phyloP scores from a whole-genome alignment of 2,113 vertebrate genomes.

The Plotosus lineatus region DNA sequence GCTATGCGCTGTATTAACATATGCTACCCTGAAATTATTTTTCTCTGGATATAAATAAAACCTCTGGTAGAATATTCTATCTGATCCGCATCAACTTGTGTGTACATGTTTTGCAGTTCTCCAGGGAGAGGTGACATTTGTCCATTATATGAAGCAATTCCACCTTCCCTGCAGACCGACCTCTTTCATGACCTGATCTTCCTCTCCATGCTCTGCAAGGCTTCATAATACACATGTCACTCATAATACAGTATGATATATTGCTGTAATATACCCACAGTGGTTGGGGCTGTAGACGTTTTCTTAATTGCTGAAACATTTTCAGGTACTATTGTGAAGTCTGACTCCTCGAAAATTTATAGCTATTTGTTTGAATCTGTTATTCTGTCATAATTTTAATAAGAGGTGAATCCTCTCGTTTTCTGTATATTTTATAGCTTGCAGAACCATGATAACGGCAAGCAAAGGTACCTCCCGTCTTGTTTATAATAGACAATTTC shows the following conservation, averaged over 20 bases:
- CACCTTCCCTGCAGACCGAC: neutral
- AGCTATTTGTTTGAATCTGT: conserved; percentile 8
- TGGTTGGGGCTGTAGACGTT: neutral
- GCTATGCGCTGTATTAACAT: neutral
- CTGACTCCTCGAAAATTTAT: neutral
- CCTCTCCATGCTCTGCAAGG: neutral
- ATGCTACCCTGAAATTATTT: neutral
- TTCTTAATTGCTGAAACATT: conserved; percentile 1
- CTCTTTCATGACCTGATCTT: conserved; percentile 14
- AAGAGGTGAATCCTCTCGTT: neutral
- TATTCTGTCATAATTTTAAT: conserved; percentile 14
- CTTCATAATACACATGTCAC: conserved; percentile 19
- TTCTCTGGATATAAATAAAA: neutral
- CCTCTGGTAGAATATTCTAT: conserved; percentile 3
- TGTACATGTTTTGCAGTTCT: neutral
- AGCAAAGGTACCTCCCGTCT: neutral
- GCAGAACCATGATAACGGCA: neutral
- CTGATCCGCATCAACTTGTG: neutral
- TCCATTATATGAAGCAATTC: neutral
- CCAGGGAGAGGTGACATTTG: neutral
- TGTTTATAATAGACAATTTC: neutral
- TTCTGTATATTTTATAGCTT: neutral
- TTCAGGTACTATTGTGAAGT: neutral
- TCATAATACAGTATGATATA: conserved; percentile 10
- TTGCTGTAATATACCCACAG: conserved; percentile 5